Conservation (phyloP, 2,888 invertebrate species). For the Cyclophora albipunctata region DNA sequence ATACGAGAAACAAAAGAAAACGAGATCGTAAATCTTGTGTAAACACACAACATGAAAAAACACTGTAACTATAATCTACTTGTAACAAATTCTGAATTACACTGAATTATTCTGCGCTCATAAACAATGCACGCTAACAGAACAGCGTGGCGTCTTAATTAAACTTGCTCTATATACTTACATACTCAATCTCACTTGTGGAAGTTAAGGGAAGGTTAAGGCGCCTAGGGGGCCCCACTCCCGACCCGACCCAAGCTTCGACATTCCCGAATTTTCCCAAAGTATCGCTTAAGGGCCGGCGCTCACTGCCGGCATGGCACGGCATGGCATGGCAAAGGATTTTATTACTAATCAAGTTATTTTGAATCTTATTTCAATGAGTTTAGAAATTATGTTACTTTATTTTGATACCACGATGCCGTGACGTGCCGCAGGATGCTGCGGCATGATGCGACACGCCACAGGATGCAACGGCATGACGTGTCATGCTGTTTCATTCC, state of each 20-base stretch:
- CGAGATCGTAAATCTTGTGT: neutral
- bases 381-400: too few species aligned
- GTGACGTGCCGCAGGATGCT: too few species aligned
- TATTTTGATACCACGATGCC: too few species aligned
- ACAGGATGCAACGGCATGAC: too few species aligned
- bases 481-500: too few species aligned
- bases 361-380: too few species aligned
- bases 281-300: slow-evolving; percentile 72
- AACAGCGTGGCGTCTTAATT: slow-evolving; percentile 61
- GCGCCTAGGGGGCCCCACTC: slow-evolving; percentile 29
- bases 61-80: slow-evolving; percentile 19
- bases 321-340: too few species aligned
- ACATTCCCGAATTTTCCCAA: slow-evolving; percentile 63
- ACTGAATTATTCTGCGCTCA: slow-evolving; percentile 51
- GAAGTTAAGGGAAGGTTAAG: slow-evolving; percentile 70
- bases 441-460: too few species aligned
- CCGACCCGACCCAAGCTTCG: slow-evolving; percentile 22
- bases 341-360: too few species aligned
- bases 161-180: slow-evolving; percentile 69
- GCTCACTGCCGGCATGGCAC: too few species aligned
- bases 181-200: slow-evolving; percentile 67
- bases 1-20: too few species aligned
- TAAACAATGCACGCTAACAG: slow-evolving; percentile 64
- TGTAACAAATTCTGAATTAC: slow-evolving; percentile 39
- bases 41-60: slow-evolving; percentile 3